Conservation (phyloP, 2,888 invertebrate species). For the Cremastobaeus sp. region DNA sequence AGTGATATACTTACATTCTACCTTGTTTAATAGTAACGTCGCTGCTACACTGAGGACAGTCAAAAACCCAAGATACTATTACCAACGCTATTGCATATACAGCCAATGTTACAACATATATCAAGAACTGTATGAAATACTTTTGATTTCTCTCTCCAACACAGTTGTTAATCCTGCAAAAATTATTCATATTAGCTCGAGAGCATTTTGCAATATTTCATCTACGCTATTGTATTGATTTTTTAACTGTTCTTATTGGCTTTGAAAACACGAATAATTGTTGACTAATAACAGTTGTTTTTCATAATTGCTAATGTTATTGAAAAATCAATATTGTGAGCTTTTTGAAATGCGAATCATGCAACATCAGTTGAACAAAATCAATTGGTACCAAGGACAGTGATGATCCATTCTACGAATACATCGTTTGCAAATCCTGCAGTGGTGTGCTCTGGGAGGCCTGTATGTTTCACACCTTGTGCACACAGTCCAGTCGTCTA, state of each 20-base stretch:
- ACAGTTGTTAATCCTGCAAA: slow-evolving; percentile 90
- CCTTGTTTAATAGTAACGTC: slow-evolving; percentile 84
- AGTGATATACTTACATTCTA: slow-evolving; percentile 83
- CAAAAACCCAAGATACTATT: slow-evolving; percentile 85
- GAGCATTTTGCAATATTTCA: neutral
- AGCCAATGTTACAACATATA: slow-evolving; percentile 86
- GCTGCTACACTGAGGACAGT: slow-evolving; percentile 83
- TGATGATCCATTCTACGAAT: slow-evolving; percentile 91
- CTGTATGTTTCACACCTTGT: slow-evolving; percentile 88
- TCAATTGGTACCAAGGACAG: slow-evolving; percentile 84
- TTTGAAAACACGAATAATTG: too few species aligned
- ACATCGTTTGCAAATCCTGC: slow-evolving; percentile 91
- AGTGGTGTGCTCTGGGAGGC: slow-evolving; percentile 92
- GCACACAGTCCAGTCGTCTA: slow-evolving; percentile 88
- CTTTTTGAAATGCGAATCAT: too few species aligned
- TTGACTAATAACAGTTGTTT: too few species aligned
- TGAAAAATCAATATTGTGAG: too few species aligned
- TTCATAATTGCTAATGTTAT: too few species aligned
- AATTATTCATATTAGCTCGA: slow-evolving; percentile 3
- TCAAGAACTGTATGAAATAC: slow-evolving; percentile 92
- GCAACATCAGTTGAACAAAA: slow-evolving; percentile 5
- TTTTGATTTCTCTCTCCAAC: slow-evolving; percentile 95
- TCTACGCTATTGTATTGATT: too few species aligned
- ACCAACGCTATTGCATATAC: slow-evolving; percentile 85
- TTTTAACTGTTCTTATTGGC: too few species aligned